These are phyloP conservation scores for Donacobius atricapilla DNA, from an alignment of 2,113 vertebrate genomes.

Conservation along the genomic window DNA sequence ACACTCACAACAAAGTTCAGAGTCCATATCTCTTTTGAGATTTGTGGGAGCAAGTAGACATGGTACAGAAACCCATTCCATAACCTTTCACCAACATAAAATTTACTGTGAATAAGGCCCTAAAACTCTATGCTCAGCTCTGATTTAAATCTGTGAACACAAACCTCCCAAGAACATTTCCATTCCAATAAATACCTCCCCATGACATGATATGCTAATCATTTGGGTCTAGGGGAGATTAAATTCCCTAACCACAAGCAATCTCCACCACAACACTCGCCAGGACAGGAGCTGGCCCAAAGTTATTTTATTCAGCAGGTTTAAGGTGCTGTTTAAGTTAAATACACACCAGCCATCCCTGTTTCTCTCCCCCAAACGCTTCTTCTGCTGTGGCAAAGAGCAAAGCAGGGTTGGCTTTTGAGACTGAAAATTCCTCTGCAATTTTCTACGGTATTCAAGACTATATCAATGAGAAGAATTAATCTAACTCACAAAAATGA, in stretches of 20 bases:
- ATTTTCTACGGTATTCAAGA: not conserved
- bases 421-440: not conserved
- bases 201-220: constrained; percentile 47
- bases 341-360: not conserved
- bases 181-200: constrained; percentile 59
- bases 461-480: not conserved
- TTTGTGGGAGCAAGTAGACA: constrained; percentile 14
- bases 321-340: not conserved
- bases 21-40: not conserved
- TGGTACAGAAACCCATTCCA: constrained; percentile 45
- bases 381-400: not conserved
- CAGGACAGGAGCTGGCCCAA: not conserved
- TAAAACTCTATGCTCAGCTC: constrained; percentile 33
- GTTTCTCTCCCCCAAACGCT: not conserved
- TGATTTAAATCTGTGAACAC: constrained; percentile 63
- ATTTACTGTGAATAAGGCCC: constrained; percentile 63
- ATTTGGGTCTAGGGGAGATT: not conserved
- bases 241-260: not conserved
- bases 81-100: constrained; percentile 56
- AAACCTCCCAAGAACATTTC: constrained; percentile 40
- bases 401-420: not conserved
- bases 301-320: not conserved
- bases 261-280: not conserved
- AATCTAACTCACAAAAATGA: not conserved
- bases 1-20: not conserved